Base-by-base conservation (phyloP, 2,888 invertebrate species). In the Thera obeliscata region DNA sequence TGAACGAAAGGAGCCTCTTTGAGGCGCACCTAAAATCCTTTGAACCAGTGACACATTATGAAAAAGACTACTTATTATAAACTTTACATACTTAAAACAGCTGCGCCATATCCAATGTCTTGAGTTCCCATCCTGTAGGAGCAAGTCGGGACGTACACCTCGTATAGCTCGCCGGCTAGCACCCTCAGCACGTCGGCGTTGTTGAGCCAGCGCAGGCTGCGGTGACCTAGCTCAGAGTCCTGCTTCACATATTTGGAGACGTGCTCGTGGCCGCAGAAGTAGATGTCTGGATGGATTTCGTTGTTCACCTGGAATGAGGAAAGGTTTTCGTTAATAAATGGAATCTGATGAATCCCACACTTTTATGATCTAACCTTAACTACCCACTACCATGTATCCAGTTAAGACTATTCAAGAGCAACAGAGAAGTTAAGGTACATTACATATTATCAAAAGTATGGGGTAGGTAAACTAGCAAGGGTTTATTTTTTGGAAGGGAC, bases 61-160 rank as follows among this genome's bases (percentile, higher is more conserved):
- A n/a, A 22, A 22, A 22, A 22, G 22, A 22, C 22, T 22, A 22
- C 22, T 22, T 22, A 22, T 22, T 22, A 22, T 22, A 22, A 22
- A 46, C 43, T 7, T 9, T 35, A 59, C 41, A 2, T 50, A 63
- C 98, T 96, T 76, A 98, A 88, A 64, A 97, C 91, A 7, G 97
- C 97, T 73, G 96, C 96, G 48, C 98, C 98, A 87, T 96, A 98
- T 2, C 98, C 99, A 87, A 98, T 97, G 74, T 96, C 94, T 2
- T 88, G 85, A 33, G 97, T 97, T 0, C 99, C 99, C 99, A 99
- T 99, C 78, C 99, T 95, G 86, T 99, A 99, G 0, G 98, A 98
- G 83, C 98, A 98, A 0, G 99, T 98, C 2, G 99, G 99, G 74
- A 98, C 97, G 87, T 96, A 95, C 59, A 99, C 95, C 93, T 99